A percentile compares a stretch with the other conserved stretches of the same genome.
Conservation (phyloP, 2,888 invertebrate species). For the Endomychus coccineus region DNA sequence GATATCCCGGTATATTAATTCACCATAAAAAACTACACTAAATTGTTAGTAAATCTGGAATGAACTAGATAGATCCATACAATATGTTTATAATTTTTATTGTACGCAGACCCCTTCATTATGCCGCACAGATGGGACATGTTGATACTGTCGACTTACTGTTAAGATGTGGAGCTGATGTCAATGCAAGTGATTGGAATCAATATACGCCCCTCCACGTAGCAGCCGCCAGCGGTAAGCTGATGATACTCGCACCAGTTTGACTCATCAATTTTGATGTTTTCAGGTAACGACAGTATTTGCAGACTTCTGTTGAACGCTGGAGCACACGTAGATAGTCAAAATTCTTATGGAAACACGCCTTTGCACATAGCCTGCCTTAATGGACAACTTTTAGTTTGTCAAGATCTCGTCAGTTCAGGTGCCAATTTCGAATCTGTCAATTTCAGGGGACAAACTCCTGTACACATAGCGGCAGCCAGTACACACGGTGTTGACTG, state of each 20-base stretch:
- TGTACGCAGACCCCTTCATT: constrained; percentile 51
- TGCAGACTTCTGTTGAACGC: constrained; percentile 44
- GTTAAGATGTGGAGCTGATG: constrained; percentile 43
- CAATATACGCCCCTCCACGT: constrained; percentile 56
- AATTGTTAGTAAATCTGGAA: too few relatives aligned
- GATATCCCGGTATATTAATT: too few relatives aligned
- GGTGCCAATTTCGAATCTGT: constrained; percentile 47
- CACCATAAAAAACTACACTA: too few relatives aligned
- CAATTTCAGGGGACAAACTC: constrained; percentile 53
- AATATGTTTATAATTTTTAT: constrained; percentile 9
- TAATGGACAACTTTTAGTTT: constrained; percentile 52
- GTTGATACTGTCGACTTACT: constrained; percentile 43
- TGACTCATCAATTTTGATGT: not conserved
- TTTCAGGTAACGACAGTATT: constrained; percentile 29
- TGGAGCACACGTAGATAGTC: constrained; percentile 51
- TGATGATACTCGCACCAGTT: not conserved
- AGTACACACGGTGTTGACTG: constrained; percentile 55
- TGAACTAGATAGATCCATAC: too few relatives aligned
- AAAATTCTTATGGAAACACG: constrained; percentile 53
- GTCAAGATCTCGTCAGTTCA: constrained; percentile 46
- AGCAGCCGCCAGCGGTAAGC: constrained; percentile 51
- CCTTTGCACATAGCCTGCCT: constrained; percentile 55
- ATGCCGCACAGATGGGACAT: constrained; percentile 55
- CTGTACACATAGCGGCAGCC: constrained; percentile 54
- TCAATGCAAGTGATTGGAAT: constrained; percentile 46